phyloP scores from a whole-genome alignment of 2,113 vertebrate genomes.

The Todiramphus chloris region DNA sequence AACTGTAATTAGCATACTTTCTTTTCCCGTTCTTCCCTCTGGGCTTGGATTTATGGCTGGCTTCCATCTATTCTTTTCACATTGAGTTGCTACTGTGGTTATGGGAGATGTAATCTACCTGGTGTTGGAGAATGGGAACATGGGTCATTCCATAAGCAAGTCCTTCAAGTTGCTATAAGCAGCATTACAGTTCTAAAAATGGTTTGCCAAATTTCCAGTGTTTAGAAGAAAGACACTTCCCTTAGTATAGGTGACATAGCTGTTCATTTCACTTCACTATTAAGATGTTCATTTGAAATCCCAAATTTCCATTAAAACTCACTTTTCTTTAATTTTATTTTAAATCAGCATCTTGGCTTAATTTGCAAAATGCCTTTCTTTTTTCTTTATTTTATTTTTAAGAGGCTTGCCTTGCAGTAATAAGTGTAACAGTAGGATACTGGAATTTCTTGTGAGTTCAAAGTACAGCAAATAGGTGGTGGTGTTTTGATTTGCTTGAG shows the following conservation, averaged over 20 bases:
- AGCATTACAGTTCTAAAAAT: not conserved
- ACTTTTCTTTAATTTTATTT: not conserved
- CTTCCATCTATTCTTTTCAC: not conserved
- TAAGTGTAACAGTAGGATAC: not conserved
- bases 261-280: not conserved
- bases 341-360: not conserved
- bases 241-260: not conserved
- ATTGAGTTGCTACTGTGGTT: not conserved
- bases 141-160: not conserved
- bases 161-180: not conserved
- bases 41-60: not conserved
- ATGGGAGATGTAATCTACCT: not conserved
- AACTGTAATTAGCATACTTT: not conserved
- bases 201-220: not conserved
- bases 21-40: not conserved
- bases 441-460: not conserved
- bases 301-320: not conserved
- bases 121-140: not conserved
- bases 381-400: not conserved
- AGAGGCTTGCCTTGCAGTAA: not conserved
- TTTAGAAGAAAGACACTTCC: not conserved
- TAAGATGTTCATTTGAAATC: not conserved
- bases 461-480: not conserved
- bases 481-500: not conserved
- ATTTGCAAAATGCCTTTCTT: not conserved